Evolutionary conservation across 2,113 vertebrate species (phyloP), one percentile per base, ranked within the genome.

Genomic region (Austrofundulus limnaeus): DNA sequence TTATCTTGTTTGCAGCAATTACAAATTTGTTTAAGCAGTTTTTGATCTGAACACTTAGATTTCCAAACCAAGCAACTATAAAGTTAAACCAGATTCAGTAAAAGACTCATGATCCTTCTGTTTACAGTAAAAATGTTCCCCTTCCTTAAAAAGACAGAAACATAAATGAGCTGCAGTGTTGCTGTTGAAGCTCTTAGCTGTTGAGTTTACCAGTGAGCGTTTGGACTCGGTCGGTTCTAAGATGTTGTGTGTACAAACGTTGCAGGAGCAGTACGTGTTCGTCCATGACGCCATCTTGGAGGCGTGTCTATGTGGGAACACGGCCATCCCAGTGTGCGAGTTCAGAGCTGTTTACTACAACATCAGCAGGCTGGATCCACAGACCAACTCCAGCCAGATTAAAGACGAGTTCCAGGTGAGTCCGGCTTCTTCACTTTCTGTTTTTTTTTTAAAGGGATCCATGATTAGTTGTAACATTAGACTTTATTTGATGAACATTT

Each of bases 301-400:
- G 80, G 96, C 97, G 0, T 99, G 96, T 86, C 92, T 99, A 39
- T 99, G 97, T 17, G 97, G 97, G 75, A 98, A 99, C 85, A 99
- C 96, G 0, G 95, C 96, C 86, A 98, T 98, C 73, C 97, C 97
- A 0, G 97, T 98, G 78, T 98, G 96, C 48, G 97, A 99, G 75
- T 99, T 99, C 93, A 94, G 96, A 86, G 95, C 95, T 31, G 94
- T 98, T 71, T 99, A 98, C 81, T 98, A 98, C 92, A 98, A 97
- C 83, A 98, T 99, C 92, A 98, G 95, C 91, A 92, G 96, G 66
- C 82, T 97, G 84, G 97, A 99, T 79, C 94, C 96, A 11, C 96
- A 98, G 91, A 99, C 97, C 70, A 98, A 98, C 90, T 98, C 96
- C 91, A 98, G 96, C 88, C 97, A 99, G 84, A 96, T 99, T 77